phyloP scores from a whole-genome alignment of 2,888 invertebrate genomes.

The Eupithecia exiguata region DNA sequence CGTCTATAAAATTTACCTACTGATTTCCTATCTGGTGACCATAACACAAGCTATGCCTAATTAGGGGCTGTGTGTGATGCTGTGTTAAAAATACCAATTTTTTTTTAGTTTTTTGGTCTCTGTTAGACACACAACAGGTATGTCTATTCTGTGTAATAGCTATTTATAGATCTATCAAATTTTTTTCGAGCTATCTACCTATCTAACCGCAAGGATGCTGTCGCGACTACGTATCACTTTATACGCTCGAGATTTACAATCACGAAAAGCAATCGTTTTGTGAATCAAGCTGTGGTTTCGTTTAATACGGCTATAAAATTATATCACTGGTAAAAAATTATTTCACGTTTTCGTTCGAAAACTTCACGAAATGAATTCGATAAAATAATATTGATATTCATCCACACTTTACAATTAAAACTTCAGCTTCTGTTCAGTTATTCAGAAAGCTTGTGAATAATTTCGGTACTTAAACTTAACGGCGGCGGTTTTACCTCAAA shows the following conservation, averaged over 20 bases:
- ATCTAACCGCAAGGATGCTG: no score
- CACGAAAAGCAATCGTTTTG: not conserved
- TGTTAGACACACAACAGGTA: not conserved
- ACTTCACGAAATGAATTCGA: not conserved
- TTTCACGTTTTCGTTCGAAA: not conserved
- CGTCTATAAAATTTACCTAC: not conserved
- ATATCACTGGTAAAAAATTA: not conserved
- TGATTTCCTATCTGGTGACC: not conserved
- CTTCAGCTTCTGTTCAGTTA: conserved; percentile 2
- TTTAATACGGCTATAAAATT: not conserved
- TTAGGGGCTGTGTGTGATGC: not conserved
- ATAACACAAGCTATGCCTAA: not conserved
- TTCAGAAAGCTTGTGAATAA: conserved; percentile 7
- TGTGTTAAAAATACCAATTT: not conserved
- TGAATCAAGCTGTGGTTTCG: not conserved
- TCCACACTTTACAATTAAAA: not conserved
- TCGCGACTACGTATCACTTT: not conserved
- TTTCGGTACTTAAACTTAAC: not conserved
- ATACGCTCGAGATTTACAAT: not conserved
- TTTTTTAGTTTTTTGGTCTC: not conserved
- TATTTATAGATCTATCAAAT: not conserved
- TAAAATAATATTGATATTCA: conserved; percentile 1
- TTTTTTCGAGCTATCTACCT: no score
- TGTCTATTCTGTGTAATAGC: not conserved
- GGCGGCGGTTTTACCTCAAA: not conserved